phyloP scores from a whole-genome alignment of 37 sponge, comb jelly and placozoan genomes.

The Ianthella basta region DNA sequence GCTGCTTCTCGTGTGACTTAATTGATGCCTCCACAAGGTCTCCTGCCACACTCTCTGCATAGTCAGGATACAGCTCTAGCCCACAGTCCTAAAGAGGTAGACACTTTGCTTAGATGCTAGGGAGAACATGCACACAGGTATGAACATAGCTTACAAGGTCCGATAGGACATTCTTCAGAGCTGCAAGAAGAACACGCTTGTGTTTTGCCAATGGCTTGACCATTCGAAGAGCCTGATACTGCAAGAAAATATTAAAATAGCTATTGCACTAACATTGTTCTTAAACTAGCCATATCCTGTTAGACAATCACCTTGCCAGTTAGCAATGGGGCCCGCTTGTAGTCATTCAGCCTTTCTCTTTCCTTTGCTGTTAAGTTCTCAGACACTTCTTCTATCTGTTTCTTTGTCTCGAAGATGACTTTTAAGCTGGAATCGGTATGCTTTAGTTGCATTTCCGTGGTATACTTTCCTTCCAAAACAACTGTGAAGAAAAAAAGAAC shows the following conservation, averaged over 20 bases:
- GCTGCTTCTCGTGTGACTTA: conserved; percentile 39
- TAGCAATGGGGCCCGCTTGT: conserved; percentile 20
- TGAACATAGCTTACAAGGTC: conserved; percentile 15
- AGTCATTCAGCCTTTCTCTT: neutral
- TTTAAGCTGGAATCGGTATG: conserved; percentile 22
- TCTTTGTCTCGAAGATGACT: conserved; percentile 5
- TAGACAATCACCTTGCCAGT: conserved; percentile 26
- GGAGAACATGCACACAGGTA: no score
- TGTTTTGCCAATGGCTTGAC: conserved; percentile 19
- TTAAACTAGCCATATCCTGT: neutral
- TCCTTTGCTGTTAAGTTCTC: neutral
- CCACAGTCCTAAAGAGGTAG: neutral
- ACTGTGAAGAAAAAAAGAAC: neutral
- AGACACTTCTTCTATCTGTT: conserved; percentile 13
- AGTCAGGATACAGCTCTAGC: conserved; percentile 5
- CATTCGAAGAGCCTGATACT: conserved; percentile 29
- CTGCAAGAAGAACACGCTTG: conserved; percentile 6
- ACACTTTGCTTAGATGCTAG: no score
- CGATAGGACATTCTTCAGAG: conserved; percentile 30
- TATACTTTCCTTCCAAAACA: conserved; percentile 30
- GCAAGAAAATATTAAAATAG: neutral
- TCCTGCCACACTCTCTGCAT: conserved; percentile 29
- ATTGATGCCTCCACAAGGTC: conserved; percentile 46
- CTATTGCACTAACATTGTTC: no score
- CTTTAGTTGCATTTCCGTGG: conserved; percentile 23